Conservation (phyloP, 2,888 invertebrate genomes). For the Erebia ligea region DNA sequence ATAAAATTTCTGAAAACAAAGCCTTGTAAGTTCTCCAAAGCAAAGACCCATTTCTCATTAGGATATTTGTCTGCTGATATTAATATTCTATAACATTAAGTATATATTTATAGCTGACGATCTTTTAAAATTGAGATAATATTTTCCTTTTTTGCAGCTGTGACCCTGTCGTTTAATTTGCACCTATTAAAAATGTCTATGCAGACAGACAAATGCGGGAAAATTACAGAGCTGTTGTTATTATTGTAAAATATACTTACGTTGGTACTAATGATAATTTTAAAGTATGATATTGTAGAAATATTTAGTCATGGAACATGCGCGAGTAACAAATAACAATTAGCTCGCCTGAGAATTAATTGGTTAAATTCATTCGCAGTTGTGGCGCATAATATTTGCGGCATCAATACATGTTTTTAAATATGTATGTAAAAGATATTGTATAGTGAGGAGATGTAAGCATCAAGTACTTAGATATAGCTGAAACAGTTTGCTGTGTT, state of each 20-base stretch:
- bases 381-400: constrained; percentile 1
- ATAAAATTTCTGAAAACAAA: no score
- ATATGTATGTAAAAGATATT: background rate
- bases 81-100: no score
- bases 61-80: no score
- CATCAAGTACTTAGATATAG: constrained; percentile 17
- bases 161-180: no score
- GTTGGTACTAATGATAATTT: background rate
- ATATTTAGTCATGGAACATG: constrained; percentile 8
- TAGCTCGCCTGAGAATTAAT: constrained; percentile 40
- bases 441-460: background rate
- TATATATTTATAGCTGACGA: no score
- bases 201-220: background rate
- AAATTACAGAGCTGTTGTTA: background rate
- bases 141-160: no score
- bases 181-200: background rate
- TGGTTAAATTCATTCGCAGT: constrained; percentile 24
- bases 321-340: constrained; percentile 28
- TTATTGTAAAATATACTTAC: background rate
- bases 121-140: no score
- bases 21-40: no score
- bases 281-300: background rate
- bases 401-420: background rate
- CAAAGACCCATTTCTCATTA: no score
- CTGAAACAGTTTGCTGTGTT: constrained; percentile 38